Percentiles rank a stretch among this genome's conserved stretches.
Evolutionary conservation across 2,888 invertebrate species (phyloP).

Genomic region (Lepeophtheirus nordmannii): DNA sequence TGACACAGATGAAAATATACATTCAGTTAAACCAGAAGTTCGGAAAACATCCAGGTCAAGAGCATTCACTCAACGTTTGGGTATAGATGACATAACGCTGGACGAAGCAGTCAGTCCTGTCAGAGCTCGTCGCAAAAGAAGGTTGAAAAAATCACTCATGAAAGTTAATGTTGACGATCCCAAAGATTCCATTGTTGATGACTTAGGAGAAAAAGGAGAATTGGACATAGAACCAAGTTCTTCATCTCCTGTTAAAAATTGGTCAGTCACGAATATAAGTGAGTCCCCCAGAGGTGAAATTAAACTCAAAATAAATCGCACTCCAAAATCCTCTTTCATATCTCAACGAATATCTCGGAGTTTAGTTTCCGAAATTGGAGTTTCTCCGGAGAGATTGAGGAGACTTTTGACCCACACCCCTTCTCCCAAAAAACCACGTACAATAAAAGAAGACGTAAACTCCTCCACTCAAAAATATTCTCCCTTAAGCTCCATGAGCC

Average conservation of each 20-base stretch:
- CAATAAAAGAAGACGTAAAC: neutral
- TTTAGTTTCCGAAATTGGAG: neutral
- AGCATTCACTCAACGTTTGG: neutral
- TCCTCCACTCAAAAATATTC: neutral
- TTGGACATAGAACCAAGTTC: neutral
- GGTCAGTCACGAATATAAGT: slow-evolving; percentile 6
- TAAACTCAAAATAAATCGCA: slow-evolving; percentile 13
- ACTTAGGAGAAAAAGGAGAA: neutral
- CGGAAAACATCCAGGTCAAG: neutral
- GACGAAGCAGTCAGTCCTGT: neutral
- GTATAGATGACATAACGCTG: neutral
- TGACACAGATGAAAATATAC: neutral
- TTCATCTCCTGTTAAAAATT: neutral
- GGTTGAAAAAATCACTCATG: too few relatives aligned
- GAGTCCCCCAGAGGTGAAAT: slow-evolving; percentile 8
- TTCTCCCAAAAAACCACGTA: neutral
- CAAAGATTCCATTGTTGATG: neutral
- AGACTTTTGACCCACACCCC: neutral
- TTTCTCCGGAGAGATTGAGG: slow-evolving; percentile 1
- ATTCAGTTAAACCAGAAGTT: too few relatives aligned
- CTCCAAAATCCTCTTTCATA: neutral
- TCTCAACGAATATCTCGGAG: slow-evolving; percentile 13
- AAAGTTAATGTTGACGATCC: neutral
- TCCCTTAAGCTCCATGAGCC: slow-evolving; percentile 11
- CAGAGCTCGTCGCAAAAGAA: too few relatives aligned